Evolutionary conservation across 2,797 vertebrate species (phyloP).

Genomic region (Leptoclinus maculatus): DNA sequence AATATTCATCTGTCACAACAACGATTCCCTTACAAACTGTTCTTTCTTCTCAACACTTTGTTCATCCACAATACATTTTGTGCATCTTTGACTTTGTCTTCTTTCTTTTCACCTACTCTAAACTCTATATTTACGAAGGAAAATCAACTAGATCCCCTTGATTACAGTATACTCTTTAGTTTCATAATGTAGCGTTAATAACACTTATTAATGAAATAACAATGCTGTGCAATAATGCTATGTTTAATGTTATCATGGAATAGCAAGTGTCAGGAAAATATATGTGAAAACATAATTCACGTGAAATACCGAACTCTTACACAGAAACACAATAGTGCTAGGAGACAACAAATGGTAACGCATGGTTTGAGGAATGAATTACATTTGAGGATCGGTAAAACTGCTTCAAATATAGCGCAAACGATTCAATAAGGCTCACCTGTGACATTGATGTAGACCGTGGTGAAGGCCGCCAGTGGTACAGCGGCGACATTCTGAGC

Average conservation of each 20-base stretch:
- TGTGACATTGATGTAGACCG: constrained; percentile 87
- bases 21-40: neutral
- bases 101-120: neutral
- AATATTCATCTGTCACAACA: neutral
- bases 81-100: neutral
- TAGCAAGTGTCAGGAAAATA: neutral
- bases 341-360: neutral
- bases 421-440: constrained; percentile 71
- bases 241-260: neutral
- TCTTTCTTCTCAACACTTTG: neutral
- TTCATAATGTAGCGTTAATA: neutral
- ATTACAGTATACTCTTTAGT: neutral
- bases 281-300: neutral
- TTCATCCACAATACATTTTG: neutral
- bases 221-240: neutral
- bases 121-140: neutral
- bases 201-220: neutral
- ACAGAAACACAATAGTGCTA: neutral
- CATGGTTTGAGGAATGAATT: neutral
- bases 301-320: neutral
- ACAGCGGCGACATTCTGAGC: constrained; percentile 91
- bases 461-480: constrained; percentile 89
- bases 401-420: neutral
- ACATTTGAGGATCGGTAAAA: neutral
- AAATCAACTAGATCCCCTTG: no score